phyloP scores from a whole-genome alignment of 2,797 vertebrate species.

The Alectoris magna region DNA sequence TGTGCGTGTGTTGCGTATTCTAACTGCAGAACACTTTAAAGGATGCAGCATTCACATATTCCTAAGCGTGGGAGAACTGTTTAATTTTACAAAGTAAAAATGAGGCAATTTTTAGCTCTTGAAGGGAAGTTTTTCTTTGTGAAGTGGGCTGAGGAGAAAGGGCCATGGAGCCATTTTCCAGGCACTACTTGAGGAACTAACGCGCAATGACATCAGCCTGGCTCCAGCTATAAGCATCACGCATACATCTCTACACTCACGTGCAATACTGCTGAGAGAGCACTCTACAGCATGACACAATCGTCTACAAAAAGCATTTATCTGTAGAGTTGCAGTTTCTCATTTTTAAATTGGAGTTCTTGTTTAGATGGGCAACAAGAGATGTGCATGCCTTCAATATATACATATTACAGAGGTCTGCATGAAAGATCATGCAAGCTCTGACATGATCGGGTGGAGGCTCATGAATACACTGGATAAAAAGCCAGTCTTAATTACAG shows the following conservation, averaged over 20 bases:
- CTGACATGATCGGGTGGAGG: not conserved
- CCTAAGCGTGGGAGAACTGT: not conserved
- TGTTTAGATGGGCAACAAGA: not conserved
- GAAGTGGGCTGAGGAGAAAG: not conserved
- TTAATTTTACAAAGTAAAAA: not conserved
- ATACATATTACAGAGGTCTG: not conserved
- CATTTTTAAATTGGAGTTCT: not conserved
- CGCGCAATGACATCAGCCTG: not conserved
- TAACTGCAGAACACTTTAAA: not conserved
- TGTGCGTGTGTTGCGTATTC: not conserved
- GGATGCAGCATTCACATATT: not conserved
- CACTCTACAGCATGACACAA: not conserved
- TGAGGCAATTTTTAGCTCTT: not conserved
- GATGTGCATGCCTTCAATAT: not conserved
- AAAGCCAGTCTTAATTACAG: slow-evolving; percentile 20
- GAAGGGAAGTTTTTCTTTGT: not conserved
- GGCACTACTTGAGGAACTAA: not conserved
- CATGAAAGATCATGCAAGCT: not conserved
- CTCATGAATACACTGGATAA: not conserved
- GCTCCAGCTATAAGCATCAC: not conserved
- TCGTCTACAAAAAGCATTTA: not conserved
- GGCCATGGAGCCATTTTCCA: not conserved
- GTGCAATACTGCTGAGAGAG: not conserved
- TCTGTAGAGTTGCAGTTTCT: not conserved
- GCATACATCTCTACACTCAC: not conserved